These are phyloP conservation scores for Gopherus flavomarginatus DNA, from an alignment of 2,113 vertebrate species.

Conservation along the genomic window DNA sequence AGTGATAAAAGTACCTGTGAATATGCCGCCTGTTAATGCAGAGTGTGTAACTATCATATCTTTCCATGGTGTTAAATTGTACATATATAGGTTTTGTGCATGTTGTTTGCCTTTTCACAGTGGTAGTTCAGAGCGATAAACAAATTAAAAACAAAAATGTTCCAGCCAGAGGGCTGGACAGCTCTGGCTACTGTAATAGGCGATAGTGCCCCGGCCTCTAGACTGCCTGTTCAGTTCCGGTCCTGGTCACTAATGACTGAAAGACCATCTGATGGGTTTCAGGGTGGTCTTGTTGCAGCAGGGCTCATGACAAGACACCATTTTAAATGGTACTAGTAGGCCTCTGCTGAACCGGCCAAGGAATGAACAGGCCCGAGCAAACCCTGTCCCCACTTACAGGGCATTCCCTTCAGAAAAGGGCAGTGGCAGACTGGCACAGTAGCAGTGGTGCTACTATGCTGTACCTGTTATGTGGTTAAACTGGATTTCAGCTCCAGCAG, in stretches of 20 bases:
- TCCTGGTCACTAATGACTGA: not conserved
- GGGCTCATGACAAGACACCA: not conserved
- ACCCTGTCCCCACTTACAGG: not conserved
- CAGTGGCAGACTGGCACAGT: not conserved
- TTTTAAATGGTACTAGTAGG: not conserved
- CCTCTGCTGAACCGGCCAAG: not conserved
- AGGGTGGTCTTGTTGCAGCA: not conserved
- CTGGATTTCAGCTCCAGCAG: not conserved
- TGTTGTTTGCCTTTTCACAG: not conserved
- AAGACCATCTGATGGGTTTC: not conserved
- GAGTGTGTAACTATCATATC: not conserved
- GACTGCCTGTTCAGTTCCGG: not conserved
- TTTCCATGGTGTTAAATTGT: not conserved
- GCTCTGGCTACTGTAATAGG: not conserved
- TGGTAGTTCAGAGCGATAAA: not conserved
- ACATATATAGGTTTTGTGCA: not conserved
- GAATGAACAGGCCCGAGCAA: not conserved
- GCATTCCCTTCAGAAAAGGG: not conserved
- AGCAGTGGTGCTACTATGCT: not conserved
- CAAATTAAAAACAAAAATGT: not conserved
- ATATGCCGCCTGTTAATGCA: not conserved
- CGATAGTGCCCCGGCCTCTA: rapidly evolving
- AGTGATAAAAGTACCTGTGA: not conserved
- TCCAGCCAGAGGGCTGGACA: not conserved
- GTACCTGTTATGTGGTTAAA: not conserved